phyloP scores from a whole-genome alignment of 2,888 invertebrate species.

The Sarcophaga subvicina region DNA sequence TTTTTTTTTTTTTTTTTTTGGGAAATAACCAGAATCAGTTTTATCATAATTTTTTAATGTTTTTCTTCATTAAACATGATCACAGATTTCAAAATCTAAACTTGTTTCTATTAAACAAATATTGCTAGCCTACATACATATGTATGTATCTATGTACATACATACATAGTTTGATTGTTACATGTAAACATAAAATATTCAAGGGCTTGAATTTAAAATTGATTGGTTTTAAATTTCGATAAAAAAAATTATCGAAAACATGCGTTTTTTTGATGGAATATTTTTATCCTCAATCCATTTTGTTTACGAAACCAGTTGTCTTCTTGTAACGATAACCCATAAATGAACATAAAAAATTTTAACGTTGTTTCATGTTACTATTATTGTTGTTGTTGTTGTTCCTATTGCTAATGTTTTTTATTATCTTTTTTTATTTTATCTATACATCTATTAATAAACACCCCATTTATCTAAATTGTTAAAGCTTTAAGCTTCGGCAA shows the following conservation, averaged over 20 bases:
- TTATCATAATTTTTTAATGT: no score
- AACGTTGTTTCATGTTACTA: neutral
- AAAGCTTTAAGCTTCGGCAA: conserved; percentile 26
- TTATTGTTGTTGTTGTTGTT: conserved; percentile 1
- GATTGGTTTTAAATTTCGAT: neutral
- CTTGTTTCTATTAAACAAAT: no score
- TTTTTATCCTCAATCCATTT: neutral
- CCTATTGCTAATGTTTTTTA: conserved; percentile 6
- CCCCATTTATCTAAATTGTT: conserved; percentile 33
- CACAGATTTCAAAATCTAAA: no score
- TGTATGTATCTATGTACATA: no score
- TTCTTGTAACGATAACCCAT: neutral
- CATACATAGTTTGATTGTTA: no score
- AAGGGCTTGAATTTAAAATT: neutral
- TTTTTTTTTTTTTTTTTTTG: no score
- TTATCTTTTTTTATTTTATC: neutral
- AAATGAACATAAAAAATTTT: neutral
- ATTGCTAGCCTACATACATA: no score
- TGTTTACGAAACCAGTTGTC: neutral
- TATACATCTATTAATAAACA: conserved; percentile 11
- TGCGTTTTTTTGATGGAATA: neutral
- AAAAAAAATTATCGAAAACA: neutral
- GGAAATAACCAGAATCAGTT: no score
- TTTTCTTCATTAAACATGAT: no score
- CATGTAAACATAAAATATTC: neutral